Conservation (phyloP, 2,797 vertebrate genomes). For the Liparis tanakae region DNA sequence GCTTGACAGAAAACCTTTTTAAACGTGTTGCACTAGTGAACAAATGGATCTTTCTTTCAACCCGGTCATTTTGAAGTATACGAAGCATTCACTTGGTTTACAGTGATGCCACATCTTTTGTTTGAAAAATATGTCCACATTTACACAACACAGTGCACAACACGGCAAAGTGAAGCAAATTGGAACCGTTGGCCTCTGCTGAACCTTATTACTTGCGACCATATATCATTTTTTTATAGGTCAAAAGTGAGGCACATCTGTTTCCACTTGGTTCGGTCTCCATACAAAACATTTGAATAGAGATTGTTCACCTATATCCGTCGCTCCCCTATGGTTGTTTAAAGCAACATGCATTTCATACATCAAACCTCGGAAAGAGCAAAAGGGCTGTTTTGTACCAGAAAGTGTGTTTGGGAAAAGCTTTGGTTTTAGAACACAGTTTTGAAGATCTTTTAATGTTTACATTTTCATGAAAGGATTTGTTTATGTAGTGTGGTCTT, state of each 20-base stretch:
- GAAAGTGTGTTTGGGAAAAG: constrained; percentile 39
- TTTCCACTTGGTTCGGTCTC: constrained; percentile 96
- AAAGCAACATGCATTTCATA: constrained; percentile 69
- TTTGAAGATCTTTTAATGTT: constrained; percentile 66
- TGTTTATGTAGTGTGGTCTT: constrained; percentile 81
- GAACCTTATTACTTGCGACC: constrained; percentile 91
- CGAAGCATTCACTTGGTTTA: constrained; percentile 32
- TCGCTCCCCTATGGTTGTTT: constrained; percentile 58
- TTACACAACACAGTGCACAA: constrained; percentile 93
- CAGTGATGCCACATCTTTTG: constrained; percentile 83
- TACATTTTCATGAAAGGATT: constrained; percentile 77
- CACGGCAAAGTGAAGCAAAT: constrained; percentile 94
- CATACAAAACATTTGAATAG: constrained; percentile 91
- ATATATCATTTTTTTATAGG: constrained; percentile 97
- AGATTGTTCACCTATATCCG: constrained; percentile 80
- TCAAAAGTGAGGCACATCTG: constrained; percentile 95
- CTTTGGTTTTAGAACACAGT: constrained; percentile 45
- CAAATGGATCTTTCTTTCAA: constrained; percentile 76
- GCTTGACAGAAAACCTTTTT: constrained; percentile 40
- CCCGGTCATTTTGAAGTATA: constrained; percentile 49
- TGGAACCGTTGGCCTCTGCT: constrained; percentile 93
- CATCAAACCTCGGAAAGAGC: constrained; percentile 59
- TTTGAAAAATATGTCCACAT: constrained; percentile 91
- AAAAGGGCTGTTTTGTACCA: constrained; percentile 29
- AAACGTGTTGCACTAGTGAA: constrained; percentile 78